Percentiles rank a stretch among this genome's conserved stretches.
Evolutionary conservation across 92 coral and sea anemone species (phyloP).

Genomic region (Actinernus sp.): DNA sequence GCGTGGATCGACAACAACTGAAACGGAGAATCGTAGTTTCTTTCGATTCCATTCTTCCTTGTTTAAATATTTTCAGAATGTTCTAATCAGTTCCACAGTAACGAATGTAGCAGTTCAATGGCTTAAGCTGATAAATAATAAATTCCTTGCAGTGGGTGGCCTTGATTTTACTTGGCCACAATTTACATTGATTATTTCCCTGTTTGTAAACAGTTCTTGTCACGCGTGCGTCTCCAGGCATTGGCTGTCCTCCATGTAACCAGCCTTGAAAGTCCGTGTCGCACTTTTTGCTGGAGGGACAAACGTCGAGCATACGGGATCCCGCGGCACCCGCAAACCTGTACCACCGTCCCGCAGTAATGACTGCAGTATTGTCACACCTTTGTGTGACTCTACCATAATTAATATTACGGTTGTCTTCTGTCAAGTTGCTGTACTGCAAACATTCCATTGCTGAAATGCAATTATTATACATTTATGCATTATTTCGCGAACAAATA

Average conservation of each 20-base stretch:
- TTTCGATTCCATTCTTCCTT: no score
- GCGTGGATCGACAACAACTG: no score
- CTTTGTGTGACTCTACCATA: not conserved
- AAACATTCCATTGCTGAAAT: slow-evolving; percentile 12
- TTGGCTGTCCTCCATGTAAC: slow-evolving; percentile 35
- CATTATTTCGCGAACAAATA: no score
- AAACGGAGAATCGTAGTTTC: no score
- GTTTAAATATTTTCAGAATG: no score
- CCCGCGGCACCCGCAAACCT: slow-evolving; percentile 51
- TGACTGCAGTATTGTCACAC: slow-evolving; percentile 9
- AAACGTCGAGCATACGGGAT: slow-evolving; percentile 16
- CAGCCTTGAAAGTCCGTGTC: slow-evolving; percentile 31
- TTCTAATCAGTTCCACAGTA: slow-evolving; percentile 55
- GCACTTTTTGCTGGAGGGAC: slow-evolving; percentile 26
- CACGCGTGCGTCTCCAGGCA: slow-evolving; percentile 37
- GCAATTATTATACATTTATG: no score
- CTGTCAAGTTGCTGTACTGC: slow-evolving; percentile 11
- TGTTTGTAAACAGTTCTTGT: slow-evolving; percentile 8
- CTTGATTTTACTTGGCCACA: not conserved
- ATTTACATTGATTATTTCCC: not conserved
- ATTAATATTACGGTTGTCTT: slow-evolving; percentile 9
- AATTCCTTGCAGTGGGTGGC: slow-evolving; percentile 46
- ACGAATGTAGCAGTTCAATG: slow-evolving; percentile 17
- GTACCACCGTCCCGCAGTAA: slow-evolving; percentile 40
- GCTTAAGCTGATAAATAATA: slow-evolving; percentile 33